A percentile compares a stretch with the other conserved stretches of the same genome.
These are phyloP conservation scores for Nasonia vitripennis DNA, from an alignment of 1,140 invertebrate species.

Conservation along the genomic window DNA sequence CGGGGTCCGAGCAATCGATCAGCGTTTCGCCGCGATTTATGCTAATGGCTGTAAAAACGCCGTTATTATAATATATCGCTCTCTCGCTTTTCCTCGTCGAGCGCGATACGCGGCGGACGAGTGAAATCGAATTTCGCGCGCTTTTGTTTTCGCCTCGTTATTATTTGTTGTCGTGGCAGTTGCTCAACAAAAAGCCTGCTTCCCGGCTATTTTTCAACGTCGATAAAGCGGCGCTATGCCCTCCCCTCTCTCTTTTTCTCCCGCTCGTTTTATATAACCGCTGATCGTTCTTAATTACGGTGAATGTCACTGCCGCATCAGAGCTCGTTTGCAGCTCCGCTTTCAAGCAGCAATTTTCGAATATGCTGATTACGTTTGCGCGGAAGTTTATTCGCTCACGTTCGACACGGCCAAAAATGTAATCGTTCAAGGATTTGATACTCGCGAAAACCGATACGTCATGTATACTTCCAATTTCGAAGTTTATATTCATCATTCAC, in stretches of 20 bases:
- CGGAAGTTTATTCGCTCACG: not conserved
- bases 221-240: no score
- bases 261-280: not conserved
- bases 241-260: no score
- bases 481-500: no score
- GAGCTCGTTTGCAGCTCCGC: not conserved
- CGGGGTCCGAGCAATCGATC: slow-evolving; percentile 45
- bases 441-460: no score
- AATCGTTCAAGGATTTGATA: no score
- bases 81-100: not conserved
- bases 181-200: not conserved
- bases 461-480: no score
- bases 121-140: not conserved
- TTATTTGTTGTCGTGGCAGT: not conserved
- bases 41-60: slow-evolving; percentile 52
- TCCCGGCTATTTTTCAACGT: not conserved
- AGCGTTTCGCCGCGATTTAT: slow-evolving; percentile 58
- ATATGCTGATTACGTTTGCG: not conserved
- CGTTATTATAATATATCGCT: not conserved
- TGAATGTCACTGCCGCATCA: not conserved
- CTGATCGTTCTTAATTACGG: not conserved
- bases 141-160: not conserved
- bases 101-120: not conserved
- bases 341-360: not conserved
- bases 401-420: no score